Base-by-base conservation (phyloP, 2,888 invertebrate genomes). In the Limenitis camilla region DNA sequence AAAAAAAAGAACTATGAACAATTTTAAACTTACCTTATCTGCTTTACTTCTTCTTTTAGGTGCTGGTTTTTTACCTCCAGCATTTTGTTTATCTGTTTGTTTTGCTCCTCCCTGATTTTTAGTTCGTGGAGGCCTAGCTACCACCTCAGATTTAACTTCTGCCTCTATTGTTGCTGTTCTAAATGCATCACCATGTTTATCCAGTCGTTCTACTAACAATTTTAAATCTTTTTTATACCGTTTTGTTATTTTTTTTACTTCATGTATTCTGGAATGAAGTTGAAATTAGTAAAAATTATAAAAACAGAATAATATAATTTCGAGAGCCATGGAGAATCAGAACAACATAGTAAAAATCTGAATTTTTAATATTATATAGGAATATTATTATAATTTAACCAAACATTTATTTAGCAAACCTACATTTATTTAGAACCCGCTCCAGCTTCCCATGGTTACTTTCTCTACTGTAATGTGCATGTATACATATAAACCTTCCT, bases 101-200 rank as follows among this genome's bases (percentile, higher is more conserved):
- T 79, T 83, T 27, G 67, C 55, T 10, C 63, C 60, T 32, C 72
- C 53, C 43, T 74, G 77, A 5, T 74, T 62, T 64, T 82, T 84
- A 11, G 66, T 65, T 6, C 78, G 76, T 28, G 71, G 66, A 2
- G 72, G 62, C 45, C 69, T 68, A 1, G 68, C 61, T 35, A 69
- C 72, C 60, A 72, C 62, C 57, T 79, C 80, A 4, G 84, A 74
- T 61, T 83, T 83, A 7, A 79, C 72, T 8, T 89, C 88, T 39
- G 90, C 86, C 60, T 91, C 91, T 69, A 92, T 81, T 6, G 90
- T 86, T 36, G 89, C 87, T 54, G 89, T 90, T 59, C 91, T 83
- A 88, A 92, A 94, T 44, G 89, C 89, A 78, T 94, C 93, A 38
- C 91, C 91, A 79, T 93, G 91, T 59, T 87, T 88, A 71, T 92